Base-by-base conservation (phyloP, 1,140 invertebrate genomes). In the Drosophila ercepeae region DNA sequence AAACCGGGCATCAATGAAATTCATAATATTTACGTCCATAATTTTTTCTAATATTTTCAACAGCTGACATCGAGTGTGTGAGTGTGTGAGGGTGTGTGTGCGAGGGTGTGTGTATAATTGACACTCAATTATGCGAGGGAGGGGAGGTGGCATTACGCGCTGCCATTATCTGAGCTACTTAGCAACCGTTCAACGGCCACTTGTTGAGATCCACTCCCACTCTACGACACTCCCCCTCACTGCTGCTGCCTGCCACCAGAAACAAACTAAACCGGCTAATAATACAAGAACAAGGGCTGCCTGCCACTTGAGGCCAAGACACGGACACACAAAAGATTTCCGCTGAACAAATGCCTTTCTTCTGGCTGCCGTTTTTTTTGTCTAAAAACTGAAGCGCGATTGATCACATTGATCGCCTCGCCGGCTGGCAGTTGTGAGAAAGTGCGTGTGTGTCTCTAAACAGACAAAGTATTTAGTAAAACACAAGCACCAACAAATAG, bases 1-100 rank as follows among this genome's bases (percentile, higher is more conserved):
- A n/a, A n/a, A n/a, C n/a, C 32, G 32, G 32, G 2, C 55, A 53
- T 64, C 49, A 45, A 75, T 77, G 74, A 81, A 82, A 77, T 84
- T 79, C 82, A 86, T 88, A 86, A 86, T 86, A 88, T 86, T 86
- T 86, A 86, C 82, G 73, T 70, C 82, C 78, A 86, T 86, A 86
- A 86, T 88, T 74, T 86, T 75, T 46, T 77, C 73, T 88, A 86
- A 86, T 86, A 86, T 88, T 88, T 86, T 88, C 81, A 86, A 77
- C 81, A 86, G 81, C 81, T 86, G n/a, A n/a, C n/a, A n/a, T n/a
- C n/a, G n/a, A n/a, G n/a, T n/a, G n/a, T n/a, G n/a, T n/a, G n/a
- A n/a, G n/a, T n/a, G n/a, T n/a, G n/a, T n/a, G n/a, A n/a, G n/a
- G n/a, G n/a, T n/a, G n/a, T n/a, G n/a, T n/a, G n/a, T n/a, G n/a